Base-by-base conservation (phyloP, 2,797 vertebrate species). In the Carduelis carduelis region DNA sequence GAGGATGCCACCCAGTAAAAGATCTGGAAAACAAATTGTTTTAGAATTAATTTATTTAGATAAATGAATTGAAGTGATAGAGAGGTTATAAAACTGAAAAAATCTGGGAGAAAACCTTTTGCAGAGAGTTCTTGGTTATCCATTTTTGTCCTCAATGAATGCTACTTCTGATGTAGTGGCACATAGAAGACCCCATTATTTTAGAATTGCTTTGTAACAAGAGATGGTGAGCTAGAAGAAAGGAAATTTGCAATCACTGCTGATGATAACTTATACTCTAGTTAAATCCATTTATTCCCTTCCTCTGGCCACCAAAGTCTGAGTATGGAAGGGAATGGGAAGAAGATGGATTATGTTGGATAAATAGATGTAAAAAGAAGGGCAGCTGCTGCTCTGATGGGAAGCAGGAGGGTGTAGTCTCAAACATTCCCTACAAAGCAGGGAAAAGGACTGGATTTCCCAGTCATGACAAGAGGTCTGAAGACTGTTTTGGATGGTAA, bases 1-100 rank as follows among this genome's bases (percentile, higher is more conserved):
- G 52, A 68, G 47, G 49, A 71, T 91, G 30, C 65, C 44, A 96
- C 77, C 26, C 55, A 88, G 46, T 76, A 93, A 93, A 93, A 91
- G 27, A 35, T 59, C 30, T 80, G 41, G 55, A 77, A 74, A 94
- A 90, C 43, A 93, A 83, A 83, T 71, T 56, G 27, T 5, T 93
- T 93, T 87, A 89, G 50, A 89, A 87, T 89, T 85, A 87, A 81
- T 92, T 76, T 47, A 68, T 87, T 69, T 63, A 69, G 30, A 26
- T 83, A 96, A 95, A 95, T 93, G 16, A 64, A 90, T 84, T 95
- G 46, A 72, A 78, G 80, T 75, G 39, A 80, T 90, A 71, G 56
- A 82, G 78, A 9, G 27, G 71, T 56, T 82, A 52, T 87, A 89
- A 95, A 95, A 43, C 28, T 64, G 52, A 28, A 57, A 53, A 84